phyloP scores from a whole-genome alignment of 2,888 invertebrate species.

The Molorchus minor region DNA sequence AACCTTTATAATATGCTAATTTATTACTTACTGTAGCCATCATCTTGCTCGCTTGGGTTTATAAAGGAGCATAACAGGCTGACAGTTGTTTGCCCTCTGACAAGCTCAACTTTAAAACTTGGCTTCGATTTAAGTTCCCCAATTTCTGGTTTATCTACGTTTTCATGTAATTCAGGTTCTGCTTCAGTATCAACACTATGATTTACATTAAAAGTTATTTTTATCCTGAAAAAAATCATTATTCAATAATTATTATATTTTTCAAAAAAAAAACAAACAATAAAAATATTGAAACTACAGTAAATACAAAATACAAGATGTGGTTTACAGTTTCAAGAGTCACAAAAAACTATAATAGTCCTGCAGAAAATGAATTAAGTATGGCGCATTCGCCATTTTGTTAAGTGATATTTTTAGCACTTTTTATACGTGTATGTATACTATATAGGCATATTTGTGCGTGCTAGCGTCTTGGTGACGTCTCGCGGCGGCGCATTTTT shows the following conservation, averaged over 20 bases:
- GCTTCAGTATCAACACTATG: conserved; percentile 90
- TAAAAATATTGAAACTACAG: too few species aligned
- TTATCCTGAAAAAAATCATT: conserved; percentile 67
- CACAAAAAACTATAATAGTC: too few species aligned
- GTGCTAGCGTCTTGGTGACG: too few species aligned
- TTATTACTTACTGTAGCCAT: conserved; percentile 73
- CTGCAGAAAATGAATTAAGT: too few species aligned
- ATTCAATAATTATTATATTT: background rate
- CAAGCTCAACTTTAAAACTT: conserved; percentile 87
- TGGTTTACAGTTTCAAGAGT: too few species aligned
- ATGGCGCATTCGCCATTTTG: too few species aligned
- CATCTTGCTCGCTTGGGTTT: conserved; percentile 70
- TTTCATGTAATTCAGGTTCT: conserved; percentile 71
- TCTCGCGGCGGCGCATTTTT: too few species aligned
- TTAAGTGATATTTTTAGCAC: too few species aligned
- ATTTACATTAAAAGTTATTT: conserved; percentile 90
- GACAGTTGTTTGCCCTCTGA: conserved; percentile 78
- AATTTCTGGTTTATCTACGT: conserved; percentile 75
- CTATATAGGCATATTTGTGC: too few species aligned
- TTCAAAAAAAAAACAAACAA: too few species aligned
- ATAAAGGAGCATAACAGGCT: conserved; percentile 88
- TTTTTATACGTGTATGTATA: too few species aligned
- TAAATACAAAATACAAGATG: too few species aligned
- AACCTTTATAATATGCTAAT: background rate
- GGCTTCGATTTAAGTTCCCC: conserved; percentile 92